Conservation (phyloP, 2,113 vertebrate genomes). For the Tyrannus savana region DNA sequence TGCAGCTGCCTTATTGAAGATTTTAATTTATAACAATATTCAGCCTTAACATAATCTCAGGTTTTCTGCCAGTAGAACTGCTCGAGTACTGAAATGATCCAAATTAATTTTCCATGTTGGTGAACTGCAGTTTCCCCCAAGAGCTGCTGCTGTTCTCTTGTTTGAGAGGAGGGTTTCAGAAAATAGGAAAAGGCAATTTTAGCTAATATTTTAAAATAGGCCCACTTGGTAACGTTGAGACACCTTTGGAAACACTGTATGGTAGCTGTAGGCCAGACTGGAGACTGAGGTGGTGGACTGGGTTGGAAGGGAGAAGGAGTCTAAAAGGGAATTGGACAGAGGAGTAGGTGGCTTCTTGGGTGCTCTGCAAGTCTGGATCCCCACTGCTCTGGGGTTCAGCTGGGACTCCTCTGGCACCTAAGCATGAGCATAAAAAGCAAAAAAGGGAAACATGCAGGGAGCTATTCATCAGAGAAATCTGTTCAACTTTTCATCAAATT, state of each 20-base stretch:
- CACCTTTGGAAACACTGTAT: not conserved
- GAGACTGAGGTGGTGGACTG: not conserved
- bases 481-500: not conserved
- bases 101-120: not conserved
- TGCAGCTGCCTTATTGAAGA: not conserved
- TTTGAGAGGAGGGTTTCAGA: not conserved
- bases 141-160: not conserved
- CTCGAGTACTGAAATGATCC: not conserved
- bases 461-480: not conserved
- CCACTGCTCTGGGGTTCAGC: not conserved
- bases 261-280: not conserved
- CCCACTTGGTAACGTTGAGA: not conserved
- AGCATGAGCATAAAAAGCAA: not conserved
- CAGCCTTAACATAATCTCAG: rapidly evolving
- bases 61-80: not conserved
- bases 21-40: not conserved
- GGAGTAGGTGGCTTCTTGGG: not conserved
- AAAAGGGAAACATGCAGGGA: not conserved
- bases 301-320: not conserved
- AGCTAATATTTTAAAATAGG: not conserved
- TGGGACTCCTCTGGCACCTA: not conserved
- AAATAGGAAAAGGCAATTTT: not conserved
- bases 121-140: not conserved
- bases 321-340: not conserved
- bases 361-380: not conserved